phyloP scores from a whole-genome alignment of 1,140 invertebrate species.

The Antheraea pernyi region DNA sequence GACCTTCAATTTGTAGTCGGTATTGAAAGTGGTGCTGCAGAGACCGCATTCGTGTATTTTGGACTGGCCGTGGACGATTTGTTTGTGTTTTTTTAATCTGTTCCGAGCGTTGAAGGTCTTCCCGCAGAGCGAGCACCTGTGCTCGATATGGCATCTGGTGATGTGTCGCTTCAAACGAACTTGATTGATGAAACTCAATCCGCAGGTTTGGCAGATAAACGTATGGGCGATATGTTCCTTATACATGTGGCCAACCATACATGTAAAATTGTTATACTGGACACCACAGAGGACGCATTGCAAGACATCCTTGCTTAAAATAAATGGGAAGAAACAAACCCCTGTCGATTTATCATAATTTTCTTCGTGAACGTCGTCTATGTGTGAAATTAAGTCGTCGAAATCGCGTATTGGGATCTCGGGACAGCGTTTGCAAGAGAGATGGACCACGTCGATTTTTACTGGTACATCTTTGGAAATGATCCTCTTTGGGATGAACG shows the following conservation, averaged over 20 bases:
- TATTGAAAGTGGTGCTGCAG: conserved; percentile 38
- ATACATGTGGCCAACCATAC: conserved; percentile 48
- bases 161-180: conserved; percentile 47
- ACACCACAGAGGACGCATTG: conserved; percentile 36
- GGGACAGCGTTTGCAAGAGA: conserved; percentile 41
- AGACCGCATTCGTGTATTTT: conserved; percentile 33
- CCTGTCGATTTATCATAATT: conserved; percentile 32
- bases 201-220: conserved; percentile 52
- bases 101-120: conserved; percentile 37
- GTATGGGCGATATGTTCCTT: conserved; percentile 40
- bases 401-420: conserved; percentile 19
- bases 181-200: conserved; percentile 41
- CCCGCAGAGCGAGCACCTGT: conserved; percentile 37
- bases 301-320: conserved; percentile 34
- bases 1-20: conserved; percentile 46
- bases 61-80: conserved; percentile 34
- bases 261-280: conserved; percentile 43
- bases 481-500: conserved; percentile 41
- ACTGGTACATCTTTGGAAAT: conserved; percentile 53
- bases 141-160: conserved; percentile 34
- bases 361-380: conserved; percentile 33
- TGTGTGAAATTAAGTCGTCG: conserved; percentile 41
- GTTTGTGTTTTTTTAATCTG: conserved; percentile 41
- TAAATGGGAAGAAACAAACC: conserved; percentile 46
- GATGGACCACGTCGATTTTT: conserved; percentile 41